Percentiles rank a stretch among this genome's conserved stretches.
Conservation (phyloP, 2,797 vertebrate genomes). For the Falco concolor region DNA sequence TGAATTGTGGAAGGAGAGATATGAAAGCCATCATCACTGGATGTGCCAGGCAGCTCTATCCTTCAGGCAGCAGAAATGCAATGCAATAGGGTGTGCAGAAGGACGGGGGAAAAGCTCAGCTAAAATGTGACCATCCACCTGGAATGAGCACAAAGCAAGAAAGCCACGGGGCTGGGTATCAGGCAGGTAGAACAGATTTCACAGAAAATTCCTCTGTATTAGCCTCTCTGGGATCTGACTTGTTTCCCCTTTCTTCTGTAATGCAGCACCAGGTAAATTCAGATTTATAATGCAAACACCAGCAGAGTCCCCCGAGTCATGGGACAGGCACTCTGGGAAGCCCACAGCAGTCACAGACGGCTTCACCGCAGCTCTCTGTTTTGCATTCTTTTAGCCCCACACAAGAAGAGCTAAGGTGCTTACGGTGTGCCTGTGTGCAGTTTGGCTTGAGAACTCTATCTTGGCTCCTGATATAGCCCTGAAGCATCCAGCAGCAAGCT, state of each 20-base stretch:
- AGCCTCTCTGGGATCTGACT: not conserved
- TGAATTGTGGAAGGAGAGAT: not conserved
- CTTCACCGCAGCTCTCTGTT: not conserved
- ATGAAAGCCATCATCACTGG: not conserved
- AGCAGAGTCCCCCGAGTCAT: not conserved
- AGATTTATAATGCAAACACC: not conserved
- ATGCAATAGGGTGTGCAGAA: not conserved
- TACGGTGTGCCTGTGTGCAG: not conserved
- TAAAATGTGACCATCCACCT: not conserved
- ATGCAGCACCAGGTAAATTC: not conserved
- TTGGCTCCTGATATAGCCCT: not conserved
- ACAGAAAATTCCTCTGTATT: not conserved
- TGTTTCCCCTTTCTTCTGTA: not conserved
- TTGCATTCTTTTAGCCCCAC: not conserved
- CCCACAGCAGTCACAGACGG: not conserved
- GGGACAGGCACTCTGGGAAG: not conserved
- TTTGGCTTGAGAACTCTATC: constrained; percentile 11
- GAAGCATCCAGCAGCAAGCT: not conserved
- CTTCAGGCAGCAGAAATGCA: not conserved
- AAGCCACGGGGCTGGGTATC: not conserved
- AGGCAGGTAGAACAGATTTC: not conserved
- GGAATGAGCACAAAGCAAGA: not conserved
- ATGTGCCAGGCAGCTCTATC: not conserved
- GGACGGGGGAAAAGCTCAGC: not conserved
- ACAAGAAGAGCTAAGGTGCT: not conserved